Evolutionary conservation across 2,888 invertebrate genomes (phyloP).

Genomic region (Nomada goodeniana): DNA sequence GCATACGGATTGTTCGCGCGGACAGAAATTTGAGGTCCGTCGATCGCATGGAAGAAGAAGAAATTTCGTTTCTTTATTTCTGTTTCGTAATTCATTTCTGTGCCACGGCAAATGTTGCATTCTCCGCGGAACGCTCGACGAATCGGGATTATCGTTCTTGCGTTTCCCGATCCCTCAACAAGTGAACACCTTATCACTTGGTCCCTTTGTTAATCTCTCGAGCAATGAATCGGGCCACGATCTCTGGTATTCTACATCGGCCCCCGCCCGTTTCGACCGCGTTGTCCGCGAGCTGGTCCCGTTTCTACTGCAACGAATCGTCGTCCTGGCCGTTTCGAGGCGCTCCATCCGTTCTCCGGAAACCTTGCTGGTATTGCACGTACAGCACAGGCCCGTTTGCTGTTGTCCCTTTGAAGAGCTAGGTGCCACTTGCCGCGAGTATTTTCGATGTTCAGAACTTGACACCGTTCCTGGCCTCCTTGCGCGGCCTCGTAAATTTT

Average conservation of each 20-base stretch:
- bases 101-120: no score
- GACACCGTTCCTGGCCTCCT: slow-evolving; percentile 40
- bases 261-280: slow-evolving; percentile 1
- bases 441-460: slow-evolving; percentile 60
- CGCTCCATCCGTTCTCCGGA: slow-evolving; percentile 12
- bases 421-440: slow-evolving; percentile 49
- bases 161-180: background rate
- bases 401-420: slow-evolving; percentile 42
- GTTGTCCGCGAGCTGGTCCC: background rate
- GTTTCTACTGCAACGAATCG: slow-evolving; percentile 35
- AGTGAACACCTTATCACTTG: background rate
- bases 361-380: background rate
- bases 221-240: slow-evolving; percentile 23
- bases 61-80: no score
- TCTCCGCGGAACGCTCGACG: no score
- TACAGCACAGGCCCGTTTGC: background rate
- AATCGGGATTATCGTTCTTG: background rate
- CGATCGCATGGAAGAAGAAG: no score
- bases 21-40: no score
- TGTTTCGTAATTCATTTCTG: no score
- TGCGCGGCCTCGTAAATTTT: slow-evolving; percentile 18
- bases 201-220: slow-evolving; percentile 39
- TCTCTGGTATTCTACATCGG: slow-evolving; percentile 55
- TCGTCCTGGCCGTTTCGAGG: slow-evolving; percentile 1
- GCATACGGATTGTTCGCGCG: no score